Conservation (phyloP, 2,888 invertebrate genomes). For the Scelioninae gen. 1 region DNA sequence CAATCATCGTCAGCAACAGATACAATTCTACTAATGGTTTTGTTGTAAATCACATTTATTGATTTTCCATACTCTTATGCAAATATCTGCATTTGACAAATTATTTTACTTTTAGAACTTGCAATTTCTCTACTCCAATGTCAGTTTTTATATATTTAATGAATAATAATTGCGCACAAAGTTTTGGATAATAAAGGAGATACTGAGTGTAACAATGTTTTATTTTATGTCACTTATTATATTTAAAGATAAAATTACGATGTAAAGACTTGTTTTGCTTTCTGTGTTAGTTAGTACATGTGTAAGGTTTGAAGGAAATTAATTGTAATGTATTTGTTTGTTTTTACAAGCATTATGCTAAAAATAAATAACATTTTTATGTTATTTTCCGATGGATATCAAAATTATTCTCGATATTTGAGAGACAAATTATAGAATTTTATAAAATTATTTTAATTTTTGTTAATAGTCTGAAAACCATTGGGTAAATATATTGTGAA, state of each 20-base stretch:
- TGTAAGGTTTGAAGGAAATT: too few species aligned
- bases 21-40: constrained; percentile 11
- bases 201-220: background rate
- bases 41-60: background rate
- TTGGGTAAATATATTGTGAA: too few species aligned
- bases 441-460: too few species aligned
- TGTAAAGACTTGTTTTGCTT: background rate
- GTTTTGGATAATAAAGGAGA: background rate
- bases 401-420: too few species aligned
- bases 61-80: background rate
- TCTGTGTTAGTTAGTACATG: background rate
- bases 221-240: background rate
- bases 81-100: constrained; percentile 3
- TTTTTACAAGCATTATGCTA: too few species aligned
- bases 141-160: background rate
- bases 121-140: background rate
- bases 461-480: too few species aligned
- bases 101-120: background rate
- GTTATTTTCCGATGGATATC: too few species aligned
- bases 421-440: too few species aligned
- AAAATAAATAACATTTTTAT: too few species aligned
- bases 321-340: too few species aligned
- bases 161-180: background rate
- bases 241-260: background rate
- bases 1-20: constrained; percentile 16